These are phyloP conservation scores for Cygnus atratus DNA, from an alignment of 2,113 vertebrate genomes.

Conservation along the genomic window DNA sequence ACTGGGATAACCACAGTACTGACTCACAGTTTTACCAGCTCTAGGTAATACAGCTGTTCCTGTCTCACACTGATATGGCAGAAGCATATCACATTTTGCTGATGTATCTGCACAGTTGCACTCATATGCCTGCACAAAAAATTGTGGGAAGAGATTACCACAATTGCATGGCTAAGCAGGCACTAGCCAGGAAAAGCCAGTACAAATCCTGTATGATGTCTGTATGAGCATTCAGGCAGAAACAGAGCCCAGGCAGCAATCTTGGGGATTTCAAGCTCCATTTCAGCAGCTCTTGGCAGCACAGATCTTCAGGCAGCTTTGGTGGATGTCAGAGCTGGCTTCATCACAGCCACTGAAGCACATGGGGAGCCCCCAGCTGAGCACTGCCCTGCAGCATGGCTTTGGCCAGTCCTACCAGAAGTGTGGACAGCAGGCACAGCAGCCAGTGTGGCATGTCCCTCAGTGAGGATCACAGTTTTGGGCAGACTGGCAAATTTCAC, in stretches of 20 bases:
- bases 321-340: background rate
- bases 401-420: background rate
- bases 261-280: background rate
- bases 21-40: background rate
- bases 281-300: background rate
- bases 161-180: background rate
- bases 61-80: background rate
- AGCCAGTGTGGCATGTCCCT: accelerated
- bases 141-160: background rate
- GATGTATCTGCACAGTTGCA: background rate
- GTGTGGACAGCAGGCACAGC: background rate
- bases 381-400: background rate
- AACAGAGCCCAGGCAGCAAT: background rate
- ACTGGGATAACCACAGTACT: background rate
- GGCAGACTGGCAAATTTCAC: background rate
- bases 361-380: background rate
- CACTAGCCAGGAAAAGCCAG: background rate
- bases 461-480: accelerated
- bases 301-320: background rate
- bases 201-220: background rate
- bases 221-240: background rate
- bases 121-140: background rate
- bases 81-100: background rate
- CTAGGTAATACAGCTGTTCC: background rate
- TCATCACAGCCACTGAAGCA: accelerated